These are phyloP conservation scores for Cyrtonyx montezumae DNA, from an alignment of 2,113 vertebrate genomes.

Conservation along the genomic window DNA sequence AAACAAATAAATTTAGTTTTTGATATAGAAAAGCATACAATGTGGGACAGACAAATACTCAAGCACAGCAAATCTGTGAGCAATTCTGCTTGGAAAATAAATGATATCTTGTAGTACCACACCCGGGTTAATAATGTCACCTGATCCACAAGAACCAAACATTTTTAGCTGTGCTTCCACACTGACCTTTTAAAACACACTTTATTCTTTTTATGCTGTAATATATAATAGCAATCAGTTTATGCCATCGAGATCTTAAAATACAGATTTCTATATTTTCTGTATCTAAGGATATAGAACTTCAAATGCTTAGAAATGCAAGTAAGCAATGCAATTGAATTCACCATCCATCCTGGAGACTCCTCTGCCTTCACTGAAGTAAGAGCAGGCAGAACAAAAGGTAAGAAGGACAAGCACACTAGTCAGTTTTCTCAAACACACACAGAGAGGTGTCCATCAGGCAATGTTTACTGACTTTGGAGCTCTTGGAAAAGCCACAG, in stretches of 20 bases:
- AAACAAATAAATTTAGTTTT: not conserved
- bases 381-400: slow-evolving; percentile 3
- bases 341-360: not conserved
- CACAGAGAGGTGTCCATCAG: not conserved
- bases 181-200: not conserved
- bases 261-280: not conserved
- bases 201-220: not conserved
- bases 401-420: slow-evolving; percentile 6
- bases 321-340: not conserved
- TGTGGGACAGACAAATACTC: not conserved
- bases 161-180: not conserved
- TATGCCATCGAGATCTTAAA: not conserved
- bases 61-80: not conserved
- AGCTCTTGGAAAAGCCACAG: slow-evolving; percentile 36
- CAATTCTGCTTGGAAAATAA: not conserved
- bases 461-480: slow-evolving; percentile 50
- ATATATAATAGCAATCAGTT: not conserved
- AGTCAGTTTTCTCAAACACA: not conserved
- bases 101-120: accelerated
- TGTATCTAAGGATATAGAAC: not conserved
- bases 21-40: not conserved
- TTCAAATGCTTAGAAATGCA: not conserved
- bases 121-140: not conserved
- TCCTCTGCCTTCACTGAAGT: not conserved
- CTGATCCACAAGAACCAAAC: not conserved